These are phyloP conservation scores for Lophotriccus pileatus DNA, from an alignment of 2,797 vertebrate genomes.

Conservation along the genomic window DNA sequence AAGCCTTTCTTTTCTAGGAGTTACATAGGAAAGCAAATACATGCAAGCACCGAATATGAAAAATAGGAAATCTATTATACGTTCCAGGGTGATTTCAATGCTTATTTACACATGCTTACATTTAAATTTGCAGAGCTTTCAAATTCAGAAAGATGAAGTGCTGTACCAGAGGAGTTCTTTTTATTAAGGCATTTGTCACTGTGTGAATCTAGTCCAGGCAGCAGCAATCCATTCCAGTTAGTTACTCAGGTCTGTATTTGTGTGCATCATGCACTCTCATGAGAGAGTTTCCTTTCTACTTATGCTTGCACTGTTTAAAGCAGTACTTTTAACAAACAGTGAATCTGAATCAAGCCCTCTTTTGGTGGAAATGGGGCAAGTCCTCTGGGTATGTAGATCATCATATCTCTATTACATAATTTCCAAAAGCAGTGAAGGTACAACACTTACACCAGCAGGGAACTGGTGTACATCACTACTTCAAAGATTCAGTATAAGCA, in stretches of 20 bases:
- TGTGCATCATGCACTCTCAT: background rate
- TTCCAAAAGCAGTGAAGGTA: background rate
- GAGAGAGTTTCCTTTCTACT: background rate
- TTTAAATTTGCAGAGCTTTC: background rate
- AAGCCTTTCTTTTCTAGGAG: background rate
- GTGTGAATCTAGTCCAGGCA: background rate
- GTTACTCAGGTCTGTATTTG: background rate
- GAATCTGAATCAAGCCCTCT: background rate
- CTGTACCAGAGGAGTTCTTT: background rate
- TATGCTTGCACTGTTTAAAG: background rate
- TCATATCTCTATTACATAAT: background rate
- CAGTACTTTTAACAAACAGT: background rate
- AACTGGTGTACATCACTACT: background rate
- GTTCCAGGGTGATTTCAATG: background rate
- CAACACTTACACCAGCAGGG: background rate
- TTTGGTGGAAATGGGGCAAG: background rate
- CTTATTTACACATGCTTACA: conserved; percentile 20
- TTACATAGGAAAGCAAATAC: background rate
- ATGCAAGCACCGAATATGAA: background rate
- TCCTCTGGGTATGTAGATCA: background rate
- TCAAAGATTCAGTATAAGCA: background rate
- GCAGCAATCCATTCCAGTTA: background rate
- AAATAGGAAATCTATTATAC: background rate
- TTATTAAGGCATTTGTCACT: conserved; percentile 10
- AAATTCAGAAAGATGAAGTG: conserved; percentile 15